Conservation (phyloP, 2,113 vertebrate genomes). For the Antidorcas marsupialis region DNA sequence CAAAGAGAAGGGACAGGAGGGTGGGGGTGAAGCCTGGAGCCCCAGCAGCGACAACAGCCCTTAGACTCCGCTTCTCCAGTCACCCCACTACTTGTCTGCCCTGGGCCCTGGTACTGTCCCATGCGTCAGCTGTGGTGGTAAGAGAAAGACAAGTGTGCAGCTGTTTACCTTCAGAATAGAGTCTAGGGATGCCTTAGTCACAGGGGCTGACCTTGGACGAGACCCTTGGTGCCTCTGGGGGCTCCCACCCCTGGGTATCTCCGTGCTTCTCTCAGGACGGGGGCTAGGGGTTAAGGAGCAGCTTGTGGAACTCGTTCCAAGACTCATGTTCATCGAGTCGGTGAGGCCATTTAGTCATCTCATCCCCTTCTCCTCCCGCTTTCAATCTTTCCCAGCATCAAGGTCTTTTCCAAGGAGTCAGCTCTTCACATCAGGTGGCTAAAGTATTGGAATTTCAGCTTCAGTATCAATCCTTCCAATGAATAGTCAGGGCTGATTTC, state of each 20-base stretch:
- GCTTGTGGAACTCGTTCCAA: background rate
- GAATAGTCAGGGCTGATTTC: background rate
- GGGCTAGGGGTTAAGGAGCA: background rate
- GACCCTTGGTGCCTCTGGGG: background rate
- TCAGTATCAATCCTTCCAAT: background rate
- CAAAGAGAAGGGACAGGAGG: background rate
- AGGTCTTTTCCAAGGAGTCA: background rate
- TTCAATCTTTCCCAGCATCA: background rate
- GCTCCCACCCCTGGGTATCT: background rate
- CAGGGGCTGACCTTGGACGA: background rate
- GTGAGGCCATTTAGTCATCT: background rate
- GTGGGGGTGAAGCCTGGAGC: background rate
- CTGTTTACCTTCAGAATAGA: background rate
- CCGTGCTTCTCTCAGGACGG: background rate
- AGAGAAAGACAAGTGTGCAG: background rate
- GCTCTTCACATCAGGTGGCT: background rate
- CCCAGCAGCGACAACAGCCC: too few species aligned
- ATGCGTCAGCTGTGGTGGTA: accelerated
- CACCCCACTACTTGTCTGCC: background rate
- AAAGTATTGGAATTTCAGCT: background rate
- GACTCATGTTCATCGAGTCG: background rate
- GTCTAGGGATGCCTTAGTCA: background rate
- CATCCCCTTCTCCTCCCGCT: background rate
- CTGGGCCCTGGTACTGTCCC: background rate
- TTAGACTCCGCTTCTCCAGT: background rate